Percentiles rank a stretch among this genome's conserved stretches.
Evolutionary conservation across 1,140 invertebrate species (phyloP).

Genomic region (Microvelia longipes): DNA sequence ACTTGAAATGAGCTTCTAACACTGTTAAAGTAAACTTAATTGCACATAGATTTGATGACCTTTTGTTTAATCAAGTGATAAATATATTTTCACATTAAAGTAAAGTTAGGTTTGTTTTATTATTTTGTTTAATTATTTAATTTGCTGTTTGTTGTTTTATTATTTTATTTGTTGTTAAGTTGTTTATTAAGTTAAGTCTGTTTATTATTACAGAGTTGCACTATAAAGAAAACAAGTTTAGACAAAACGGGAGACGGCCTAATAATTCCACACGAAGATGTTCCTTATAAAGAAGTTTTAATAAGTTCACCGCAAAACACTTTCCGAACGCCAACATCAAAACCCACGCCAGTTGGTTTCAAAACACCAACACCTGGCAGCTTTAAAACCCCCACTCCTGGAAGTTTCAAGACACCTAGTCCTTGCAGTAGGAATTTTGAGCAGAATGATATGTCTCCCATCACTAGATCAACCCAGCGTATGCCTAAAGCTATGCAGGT

Average conservation of each 20-base stretch:
- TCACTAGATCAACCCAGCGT: constrained; percentile 66
- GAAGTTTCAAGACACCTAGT: constrained; percentile 32
- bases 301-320: too few relatives aligned
- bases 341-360: too few relatives aligned
- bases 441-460: constrained; percentile 52
- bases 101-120: too few relatives aligned
- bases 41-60: too few relatives aligned
- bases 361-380: too few relatives aligned
- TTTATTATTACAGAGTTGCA: not conserved
- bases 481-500: constrained; percentile 78
- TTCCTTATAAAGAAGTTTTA: not conserved
- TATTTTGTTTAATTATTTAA: too few relatives aligned
- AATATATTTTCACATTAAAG: too few relatives aligned
- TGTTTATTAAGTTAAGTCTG: not conserved
- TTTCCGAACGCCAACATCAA: constrained; percentile 32
- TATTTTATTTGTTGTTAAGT: not conserved
- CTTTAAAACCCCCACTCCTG: too few relatives aligned
- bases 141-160: not conserved
- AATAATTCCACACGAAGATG: not conserved
- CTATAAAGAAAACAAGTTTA: not conserved
- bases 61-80: too few relatives aligned
- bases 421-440: not conserved
- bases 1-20: too few relatives aligned
- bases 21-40: too few relatives aligned
- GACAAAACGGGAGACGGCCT: too few relatives aligned